Evolutionary conservation across 92 coral and sea anemone species (phyloP), one percentile per base, ranked within the genome.

Genomic region (Paramuricea clavata): DNA sequence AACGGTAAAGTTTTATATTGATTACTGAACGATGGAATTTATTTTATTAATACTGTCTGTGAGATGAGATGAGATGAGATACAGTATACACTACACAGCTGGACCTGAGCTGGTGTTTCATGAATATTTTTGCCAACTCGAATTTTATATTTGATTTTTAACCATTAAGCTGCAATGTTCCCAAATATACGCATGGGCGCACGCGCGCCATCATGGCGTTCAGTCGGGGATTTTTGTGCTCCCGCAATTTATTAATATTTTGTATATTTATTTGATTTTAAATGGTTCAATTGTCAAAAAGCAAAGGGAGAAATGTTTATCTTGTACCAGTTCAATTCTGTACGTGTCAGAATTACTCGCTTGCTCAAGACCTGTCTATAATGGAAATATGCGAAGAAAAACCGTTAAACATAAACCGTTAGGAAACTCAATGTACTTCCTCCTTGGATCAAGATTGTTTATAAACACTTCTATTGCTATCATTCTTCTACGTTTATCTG

Each of bases 401-500:
- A n/a, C n/a, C n/a, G n/a, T n/a, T n/a, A n/a, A n/a, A n/a, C n/a
- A n/a, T n/a, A n/a, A n/a, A n/a, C 59, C 59, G 59, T 50, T 50
- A 50, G 59, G 11, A 50, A 50, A 2, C 17, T 50, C 59, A 2
- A 50, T 50, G 21, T 50, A 16, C 17, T 50, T 50, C 3, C 59
- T 50, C 2, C 12, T 16, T 50, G 59, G 59, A 16, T 7, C 21
- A 16, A 50, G 59, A 50, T 16, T 50, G 59, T 50, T 50, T 16
- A 50, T 50, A 50, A 50, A 50, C 21, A 16, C 59, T 7, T 50
- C 59, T 8, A 8, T 50, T 50, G 59, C 59, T 7, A 50, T 31
- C 21, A 50, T 50, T 8, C 59, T 50, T 8, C 12, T 50, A 50
- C 22, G 59, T 50, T 32, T 86, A 42, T 73, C 90, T 25, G 57